Conservation (phyloP, 2,888 invertebrate species). For the Synanthedon myopaeformis region DNA sequence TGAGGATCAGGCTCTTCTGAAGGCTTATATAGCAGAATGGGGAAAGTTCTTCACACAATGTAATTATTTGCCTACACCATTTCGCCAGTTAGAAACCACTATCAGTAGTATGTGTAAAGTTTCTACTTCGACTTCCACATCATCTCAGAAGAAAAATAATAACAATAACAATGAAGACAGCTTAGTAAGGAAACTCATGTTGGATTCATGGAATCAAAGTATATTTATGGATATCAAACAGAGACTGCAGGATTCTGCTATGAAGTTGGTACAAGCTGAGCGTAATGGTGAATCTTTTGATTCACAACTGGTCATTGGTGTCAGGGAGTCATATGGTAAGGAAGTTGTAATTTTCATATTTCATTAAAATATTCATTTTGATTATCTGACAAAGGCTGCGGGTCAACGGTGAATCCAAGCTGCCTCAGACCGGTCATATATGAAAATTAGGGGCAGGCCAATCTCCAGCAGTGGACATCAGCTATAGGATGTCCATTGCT, state of each 20-base stretch:
- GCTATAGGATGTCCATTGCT: no score
- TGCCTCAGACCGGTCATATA: no score
- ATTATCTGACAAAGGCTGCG: no score
- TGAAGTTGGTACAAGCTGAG: constrained; percentile 97
- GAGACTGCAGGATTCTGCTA: constrained; percentile 92
- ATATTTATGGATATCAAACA: constrained; percentile 97
- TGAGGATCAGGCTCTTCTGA: constrained; percentile 94
- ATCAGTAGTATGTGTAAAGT: constrained; percentile 72
- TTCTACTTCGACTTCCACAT: constrained; percentile 44
- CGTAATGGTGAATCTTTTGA: constrained; percentile 98
- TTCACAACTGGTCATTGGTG: constrained; percentile 96
- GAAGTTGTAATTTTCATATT: constrained; percentile 3
- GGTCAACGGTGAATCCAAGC: no score
- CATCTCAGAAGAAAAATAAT: constrained; percentile 60
- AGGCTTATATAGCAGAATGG: constrained; percentile 98
- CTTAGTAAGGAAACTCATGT: constrained; percentile 94
- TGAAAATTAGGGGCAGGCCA: no score
- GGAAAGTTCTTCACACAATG: constrained; percentile 98
- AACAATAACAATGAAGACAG: constrained; percentile 83
- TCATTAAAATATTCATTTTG: no score
- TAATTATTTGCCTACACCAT: constrained; percentile 95
- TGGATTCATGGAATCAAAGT: constrained; percentile 98
- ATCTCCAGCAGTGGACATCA: no score
- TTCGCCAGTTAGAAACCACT: constrained; percentile 90
- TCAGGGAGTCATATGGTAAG: constrained; percentile 94